phyloP scores from a whole-genome alignment of 2,888 invertebrate genomes.

The Pheosia gnoma region DNA sequence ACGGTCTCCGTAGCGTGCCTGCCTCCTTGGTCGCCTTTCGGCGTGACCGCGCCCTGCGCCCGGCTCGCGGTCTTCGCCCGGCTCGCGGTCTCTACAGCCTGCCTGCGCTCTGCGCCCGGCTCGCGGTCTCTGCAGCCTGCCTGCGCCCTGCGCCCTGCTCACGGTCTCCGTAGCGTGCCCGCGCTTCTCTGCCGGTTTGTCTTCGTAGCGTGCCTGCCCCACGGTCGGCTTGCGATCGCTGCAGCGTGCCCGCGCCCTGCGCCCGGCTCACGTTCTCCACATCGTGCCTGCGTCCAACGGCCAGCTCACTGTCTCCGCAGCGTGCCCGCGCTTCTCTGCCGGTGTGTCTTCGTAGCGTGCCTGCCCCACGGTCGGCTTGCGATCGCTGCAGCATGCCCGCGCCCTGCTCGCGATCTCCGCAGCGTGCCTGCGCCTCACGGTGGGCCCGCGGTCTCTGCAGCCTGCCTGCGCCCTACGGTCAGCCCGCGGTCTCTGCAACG shows the following conservation, averaged over 20 bases:
- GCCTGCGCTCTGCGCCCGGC: neutral
- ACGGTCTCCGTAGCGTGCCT: neutral
- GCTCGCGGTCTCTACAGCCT: neutral
- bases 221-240: neutral
- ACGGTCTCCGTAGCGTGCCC: neutral
- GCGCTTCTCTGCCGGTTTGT: neutral
- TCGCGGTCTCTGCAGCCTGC: too few species aligned
- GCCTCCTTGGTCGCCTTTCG: neutral
- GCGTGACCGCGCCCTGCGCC: neutral
- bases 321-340: neutral
- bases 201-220: neutral
- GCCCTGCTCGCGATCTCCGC: neutral
- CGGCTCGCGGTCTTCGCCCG: neutral
- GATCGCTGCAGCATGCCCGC: neutral
- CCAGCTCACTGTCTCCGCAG: neutral
- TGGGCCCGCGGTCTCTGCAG: neutral
- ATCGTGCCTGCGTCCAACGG: neutral
- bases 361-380: neutral
- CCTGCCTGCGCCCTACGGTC: neutral
- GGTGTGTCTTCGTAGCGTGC: neutral
- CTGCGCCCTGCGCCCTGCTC: neutral
- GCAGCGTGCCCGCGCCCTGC: neutral
- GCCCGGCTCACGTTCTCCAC: neutral
- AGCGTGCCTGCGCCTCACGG: neutral
- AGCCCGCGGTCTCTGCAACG: constrained; percentile 1